Evolutionary conservation across 2,113 vertebrate genomes (phyloP), one percentile per base, ranked within the genome.

Genomic region (Anser cygnoides): DNA sequence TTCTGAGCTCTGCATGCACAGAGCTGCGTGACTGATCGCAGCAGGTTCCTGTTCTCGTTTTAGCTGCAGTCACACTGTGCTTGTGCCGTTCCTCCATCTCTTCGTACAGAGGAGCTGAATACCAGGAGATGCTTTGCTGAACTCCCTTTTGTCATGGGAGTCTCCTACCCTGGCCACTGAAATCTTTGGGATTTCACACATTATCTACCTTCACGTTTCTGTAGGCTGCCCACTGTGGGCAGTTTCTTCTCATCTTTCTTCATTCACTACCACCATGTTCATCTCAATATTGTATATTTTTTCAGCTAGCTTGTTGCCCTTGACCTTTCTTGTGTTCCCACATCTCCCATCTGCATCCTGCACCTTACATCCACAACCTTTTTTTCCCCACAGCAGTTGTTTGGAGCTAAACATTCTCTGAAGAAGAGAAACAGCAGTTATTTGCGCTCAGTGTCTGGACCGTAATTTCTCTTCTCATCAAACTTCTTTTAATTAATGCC

Each of bases 401-500:
- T 89, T 58, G 41, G 37, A 94, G 75, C 71, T 77, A 71, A 91
- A 73, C 33, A 35, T 77, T 66, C 74, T 94, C 78, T 55, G 63
- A 87, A 86, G 84, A 77, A 61, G 57, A 84, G 87, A 94, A 92
- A 73, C 21, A 84, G 62, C 77, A 90, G 87, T 89, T 77, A 73
- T 87, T 95, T 83, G 68, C 87, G 43, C 68, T 84, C 46, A 4
- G 31, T 77, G 25, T 85, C 93, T 73, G 46, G n/a, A 44, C 87
- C 87, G 85, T 92, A 46, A 91, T 95, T 97, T 95, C 78, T 91
- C 59, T 93, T 37, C 59, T 95, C 94, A 54, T 85, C 92, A 94
- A 92, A 66, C 71, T 92, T 66, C 59, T 91, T 91, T 96, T 95
- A 97, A 96, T 97, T 95, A 96, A 96, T 95, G 79, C 94, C 87